Percentiles rank a stretch among this genome's conserved stretches.
Evolutionary conservation across 2,888 invertebrate genomes (phyloP).

Genomic region (Campoletis raptor): DNA sequence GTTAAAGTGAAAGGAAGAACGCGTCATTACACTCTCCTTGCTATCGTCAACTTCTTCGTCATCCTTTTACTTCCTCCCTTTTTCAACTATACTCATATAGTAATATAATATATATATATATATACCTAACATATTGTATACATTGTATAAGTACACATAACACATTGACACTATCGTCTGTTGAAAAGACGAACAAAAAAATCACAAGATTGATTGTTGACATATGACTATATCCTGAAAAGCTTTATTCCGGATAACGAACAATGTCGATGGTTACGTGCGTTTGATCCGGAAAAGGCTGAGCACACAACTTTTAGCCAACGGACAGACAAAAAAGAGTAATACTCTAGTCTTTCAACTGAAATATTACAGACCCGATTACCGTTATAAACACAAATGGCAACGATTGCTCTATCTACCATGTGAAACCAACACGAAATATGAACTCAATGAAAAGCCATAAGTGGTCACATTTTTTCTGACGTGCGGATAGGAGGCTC

Average conservation of each 20-base stretch:
- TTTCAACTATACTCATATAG: not conserved
- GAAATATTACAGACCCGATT: slow-evolving; percentile 23
- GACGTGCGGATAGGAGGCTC: not conserved
- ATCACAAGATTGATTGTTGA: slow-evolving; percentile 43
- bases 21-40: slow-evolving; percentile 65
- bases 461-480: slow-evolving; percentile 28
- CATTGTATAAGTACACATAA: not conserved
- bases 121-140: too few relatives aligned
- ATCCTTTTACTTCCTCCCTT: slow-evolving; percentile 40
- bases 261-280: not conserved
- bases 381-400: not conserved
- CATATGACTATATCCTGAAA: slow-evolving; percentile 53
- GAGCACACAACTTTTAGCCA: slow-evolving; percentile 33
- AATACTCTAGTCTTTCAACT: not conserved
- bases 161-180: not conserved
- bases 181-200: slow-evolving; percentile 18
- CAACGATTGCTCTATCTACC: slow-evolving; percentile 9
- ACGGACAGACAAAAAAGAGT: not conserved
- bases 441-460: not conserved
- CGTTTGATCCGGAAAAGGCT: slow-evolving; percentile 15
- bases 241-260: slow-evolving; percentile 46
- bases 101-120: not conserved
- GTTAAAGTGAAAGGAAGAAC: slow-evolving; percentile 69
- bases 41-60: slow-evolving; percentile 53
- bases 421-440: not conserved